Evolutionary conservation across 2,888 invertebrate species (phyloP).

Genomic region (Calameuta pallipes): DNA sequence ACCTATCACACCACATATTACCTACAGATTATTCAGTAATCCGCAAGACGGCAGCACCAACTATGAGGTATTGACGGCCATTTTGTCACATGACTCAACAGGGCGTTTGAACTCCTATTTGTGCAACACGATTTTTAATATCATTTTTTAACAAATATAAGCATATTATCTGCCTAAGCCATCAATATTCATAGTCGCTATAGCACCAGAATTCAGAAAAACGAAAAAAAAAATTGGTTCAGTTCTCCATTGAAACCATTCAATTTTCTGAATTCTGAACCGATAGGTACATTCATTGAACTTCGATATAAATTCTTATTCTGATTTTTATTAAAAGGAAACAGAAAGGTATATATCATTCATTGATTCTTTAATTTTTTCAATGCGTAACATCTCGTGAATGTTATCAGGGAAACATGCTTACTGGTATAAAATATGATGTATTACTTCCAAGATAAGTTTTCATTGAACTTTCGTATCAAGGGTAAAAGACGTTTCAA

Average conservation of each 20-base stretch:
- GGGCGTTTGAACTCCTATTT: too few relatives aligned
- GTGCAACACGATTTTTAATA: too few relatives aligned
- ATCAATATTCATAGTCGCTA: too few relatives aligned
- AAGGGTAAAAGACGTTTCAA: conserved; percentile 24
- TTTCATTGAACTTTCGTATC: neutral
- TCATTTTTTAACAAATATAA: too few relatives aligned
- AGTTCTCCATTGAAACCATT: neutral
- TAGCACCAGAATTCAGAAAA: too few relatives aligned
- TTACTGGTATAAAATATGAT: neutral
- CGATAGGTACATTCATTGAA: neutral
- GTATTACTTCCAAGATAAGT: neutral
- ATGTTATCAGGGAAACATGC: neutral
- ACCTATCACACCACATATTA: too few relatives aligned
- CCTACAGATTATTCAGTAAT: too few relatives aligned
- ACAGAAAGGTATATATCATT: neutral
- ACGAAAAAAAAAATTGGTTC: too few relatives aligned
- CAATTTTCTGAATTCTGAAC: neutral
- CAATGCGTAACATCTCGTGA: neutral
- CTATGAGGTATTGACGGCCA: too few relatives aligned
- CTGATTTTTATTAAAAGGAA: neutral
- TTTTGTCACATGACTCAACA: too few relatives aligned
- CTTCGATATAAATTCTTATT: neutral
- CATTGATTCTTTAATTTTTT: neutral
- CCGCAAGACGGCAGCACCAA: too few relatives aligned
- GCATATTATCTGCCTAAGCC: too few relatives aligned